These are phyloP conservation scores for Emys orbicularis DNA, from an alignment of 2,797 vertebrate species.

Conservation along the genomic window DNA sequence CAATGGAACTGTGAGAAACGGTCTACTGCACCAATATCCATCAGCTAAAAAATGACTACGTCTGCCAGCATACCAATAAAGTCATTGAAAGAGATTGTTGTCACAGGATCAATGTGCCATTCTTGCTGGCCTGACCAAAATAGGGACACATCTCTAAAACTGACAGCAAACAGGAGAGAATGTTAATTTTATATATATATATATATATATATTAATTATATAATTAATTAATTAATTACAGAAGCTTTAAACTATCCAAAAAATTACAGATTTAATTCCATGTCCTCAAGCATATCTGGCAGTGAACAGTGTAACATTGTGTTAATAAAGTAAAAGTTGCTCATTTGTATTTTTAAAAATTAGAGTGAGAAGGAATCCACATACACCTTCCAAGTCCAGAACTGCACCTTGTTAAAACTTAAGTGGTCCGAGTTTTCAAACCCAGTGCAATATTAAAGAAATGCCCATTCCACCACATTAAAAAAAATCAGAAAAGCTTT, in stretches of 20 bases:
- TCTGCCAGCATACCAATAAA: constrained; percentile 68
- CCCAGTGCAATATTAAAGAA: constrained; percentile 58
- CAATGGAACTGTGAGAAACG: background rate
- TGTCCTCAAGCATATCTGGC: constrained; percentile 53
- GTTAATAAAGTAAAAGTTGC: constrained; percentile 46
- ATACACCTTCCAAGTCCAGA: constrained; percentile 48
- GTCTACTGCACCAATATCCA: constrained; percentile 38
- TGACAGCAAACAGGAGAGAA: constrained; percentile 40
- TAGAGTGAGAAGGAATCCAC: constrained; percentile 39
- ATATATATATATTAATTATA: too few relatives aligned
- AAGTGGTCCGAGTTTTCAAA: constrained; percentile 46
- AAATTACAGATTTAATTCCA: constrained; percentile 52
- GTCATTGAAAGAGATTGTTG: background rate
- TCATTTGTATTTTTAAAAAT: constrained; percentile 61
- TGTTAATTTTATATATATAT: constrained; percentile 10
- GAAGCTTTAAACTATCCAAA: constrained; percentile 57
- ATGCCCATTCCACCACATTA: constrained; percentile 80
- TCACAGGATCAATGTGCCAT: constrained; percentile 13
- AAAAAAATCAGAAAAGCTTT: constrained; percentile 72
- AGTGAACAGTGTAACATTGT: background rate
- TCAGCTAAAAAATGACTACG: constrained; percentile 4
- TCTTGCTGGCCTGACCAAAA: constrained; percentile 52
- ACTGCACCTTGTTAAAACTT: constrained; percentile 44
- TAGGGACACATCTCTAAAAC: constrained; percentile 53
- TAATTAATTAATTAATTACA: too few relatives aligned